phyloP scores from a whole-genome alignment of 2,113 vertebrate species.

The Columbina picui region DNA sequence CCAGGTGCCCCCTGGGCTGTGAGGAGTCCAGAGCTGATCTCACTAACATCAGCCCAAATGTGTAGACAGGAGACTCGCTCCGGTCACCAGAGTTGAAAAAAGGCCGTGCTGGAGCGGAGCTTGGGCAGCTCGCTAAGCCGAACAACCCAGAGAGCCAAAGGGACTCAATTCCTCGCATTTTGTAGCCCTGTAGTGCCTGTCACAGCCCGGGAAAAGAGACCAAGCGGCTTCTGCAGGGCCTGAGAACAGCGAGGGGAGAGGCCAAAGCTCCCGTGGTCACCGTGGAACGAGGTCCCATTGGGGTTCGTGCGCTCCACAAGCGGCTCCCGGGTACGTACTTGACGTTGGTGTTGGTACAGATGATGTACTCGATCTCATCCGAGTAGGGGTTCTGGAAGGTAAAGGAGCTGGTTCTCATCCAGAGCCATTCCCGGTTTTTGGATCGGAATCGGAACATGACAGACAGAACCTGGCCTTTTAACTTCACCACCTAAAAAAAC shows the following conservation, averaged over 20 bases:
- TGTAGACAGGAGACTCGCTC: not conserved
- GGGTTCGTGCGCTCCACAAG: not conserved
- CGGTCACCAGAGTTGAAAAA: not conserved
- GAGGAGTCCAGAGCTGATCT: not conserved
- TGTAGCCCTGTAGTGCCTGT: not conserved
- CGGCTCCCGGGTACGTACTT: conserved; percentile 82
- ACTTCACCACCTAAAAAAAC: conserved; percentile 89
- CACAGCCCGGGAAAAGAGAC: not conserved
- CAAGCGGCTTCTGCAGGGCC: not conserved
- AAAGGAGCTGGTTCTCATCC: conserved; percentile 97
- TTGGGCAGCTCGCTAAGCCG: not conserved
- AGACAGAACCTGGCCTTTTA: conserved; percentile 96
- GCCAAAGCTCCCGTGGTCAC: not conserved
- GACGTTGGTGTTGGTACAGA: conserved; percentile 97
- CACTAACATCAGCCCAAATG: not conserved
- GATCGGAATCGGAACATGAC: conserved; percentile 98
- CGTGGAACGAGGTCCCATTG: not conserved
- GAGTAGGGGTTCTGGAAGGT: conserved; percentile 99
- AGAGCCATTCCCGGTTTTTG: conserved; percentile 92
- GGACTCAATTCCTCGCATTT: not conserved
- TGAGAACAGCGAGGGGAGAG: not conserved
- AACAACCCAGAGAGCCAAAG: not conserved
- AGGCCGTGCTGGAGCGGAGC: not conserved
- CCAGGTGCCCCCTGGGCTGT: not conserved
- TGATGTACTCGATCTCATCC: conserved; percentile 98